Percentiles rank a stretch among this genome's conserved stretches.
phyloP scores from a whole-genome alignment of 2,797 vertebrate genomes.

The Tachyglossus aculeatus region DNA sequence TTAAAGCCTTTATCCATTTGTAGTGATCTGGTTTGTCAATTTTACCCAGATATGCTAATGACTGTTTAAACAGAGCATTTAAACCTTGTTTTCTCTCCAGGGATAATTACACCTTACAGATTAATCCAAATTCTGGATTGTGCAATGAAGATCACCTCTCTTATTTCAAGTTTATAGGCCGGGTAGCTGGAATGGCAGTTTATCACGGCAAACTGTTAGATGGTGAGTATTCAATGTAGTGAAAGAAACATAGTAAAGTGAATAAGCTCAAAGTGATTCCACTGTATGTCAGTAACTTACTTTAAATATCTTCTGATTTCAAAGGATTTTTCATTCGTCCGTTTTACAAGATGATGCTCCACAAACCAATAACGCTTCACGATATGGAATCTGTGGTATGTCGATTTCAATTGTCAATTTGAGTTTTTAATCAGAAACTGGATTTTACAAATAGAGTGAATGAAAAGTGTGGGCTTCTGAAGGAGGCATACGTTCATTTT shows the following conservation, averaged over 20 bases:
- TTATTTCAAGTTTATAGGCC: conserved; percentile 98
- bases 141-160: conserved; percentile 98
- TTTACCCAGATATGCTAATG: too few species aligned
- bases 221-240: conserved; percentile 76
- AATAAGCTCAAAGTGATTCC: too few species aligned
- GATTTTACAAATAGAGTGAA: too few species aligned
- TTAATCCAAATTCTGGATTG: conserved; percentile 95
- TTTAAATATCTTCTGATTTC: conserved; percentile 53
- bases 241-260: neutral
- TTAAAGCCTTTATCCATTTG: too few species aligned
- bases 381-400: conserved; percentile 98
- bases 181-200: conserved; percentile 97
- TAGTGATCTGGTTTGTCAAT: too few species aligned
- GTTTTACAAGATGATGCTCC: conserved; percentile 99
- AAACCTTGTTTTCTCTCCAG: conserved; percentile 71
- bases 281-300: neutral
- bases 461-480: too few species aligned
- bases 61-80: too few species aligned
- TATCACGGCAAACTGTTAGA: conserved; percentile 96
- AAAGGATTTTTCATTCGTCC: conserved; percentile 97
- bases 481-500: too few species aligned
- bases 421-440: too few species aligned
- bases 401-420: conserved; percentile 1
- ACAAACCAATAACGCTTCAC: conserved; percentile 90
- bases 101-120: conserved; percentile 98